Evolutionary conservation across 2,113 vertebrate species (phyloP).

Genomic region (Mobula birostris): DNA sequence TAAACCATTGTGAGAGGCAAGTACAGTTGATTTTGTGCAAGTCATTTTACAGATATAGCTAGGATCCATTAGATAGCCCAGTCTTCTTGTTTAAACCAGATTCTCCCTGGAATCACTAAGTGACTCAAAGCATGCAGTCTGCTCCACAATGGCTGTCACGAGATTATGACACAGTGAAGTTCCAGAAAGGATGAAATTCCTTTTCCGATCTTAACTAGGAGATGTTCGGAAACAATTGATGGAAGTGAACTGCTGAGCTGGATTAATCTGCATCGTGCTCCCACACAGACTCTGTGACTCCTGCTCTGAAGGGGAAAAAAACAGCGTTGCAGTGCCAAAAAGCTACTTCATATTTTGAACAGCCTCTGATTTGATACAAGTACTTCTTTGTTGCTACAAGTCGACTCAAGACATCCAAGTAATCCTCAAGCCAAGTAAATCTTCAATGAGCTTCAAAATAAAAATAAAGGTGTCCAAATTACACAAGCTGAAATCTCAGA

Average conservation of each 20-base stretch:
- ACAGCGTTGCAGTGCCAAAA: not conserved
- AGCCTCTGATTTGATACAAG: slow-evolving; percentile 24
- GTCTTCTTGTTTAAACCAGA: not conserved
- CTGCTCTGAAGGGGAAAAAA: not conserved
- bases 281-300: slow-evolving; percentile 30
- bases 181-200: not conserved
- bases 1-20: not conserved
- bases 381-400: not conserved
- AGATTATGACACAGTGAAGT: not conserved
- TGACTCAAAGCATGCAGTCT: no score
- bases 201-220: not conserved
- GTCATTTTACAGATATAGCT: not conserved
- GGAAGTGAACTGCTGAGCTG: slow-evolving; percentile 30
- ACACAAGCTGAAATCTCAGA: not conserved
- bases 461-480: not conserved
- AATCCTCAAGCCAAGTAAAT: not conserved
- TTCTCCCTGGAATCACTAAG: not conserved
- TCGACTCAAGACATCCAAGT: not conserved
- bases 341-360: not conserved
- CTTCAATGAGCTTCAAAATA: not conserved
- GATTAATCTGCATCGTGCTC: slow-evolving; percentile 23
- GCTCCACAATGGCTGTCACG: not conserved
- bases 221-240: slow-evolving; percentile 28
- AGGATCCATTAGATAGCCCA: not conserved
- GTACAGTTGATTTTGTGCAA: not conserved